Conservation (phyloP, 2,888 invertebrate genomes). For the Phyllotreta cruciferae region DNA sequence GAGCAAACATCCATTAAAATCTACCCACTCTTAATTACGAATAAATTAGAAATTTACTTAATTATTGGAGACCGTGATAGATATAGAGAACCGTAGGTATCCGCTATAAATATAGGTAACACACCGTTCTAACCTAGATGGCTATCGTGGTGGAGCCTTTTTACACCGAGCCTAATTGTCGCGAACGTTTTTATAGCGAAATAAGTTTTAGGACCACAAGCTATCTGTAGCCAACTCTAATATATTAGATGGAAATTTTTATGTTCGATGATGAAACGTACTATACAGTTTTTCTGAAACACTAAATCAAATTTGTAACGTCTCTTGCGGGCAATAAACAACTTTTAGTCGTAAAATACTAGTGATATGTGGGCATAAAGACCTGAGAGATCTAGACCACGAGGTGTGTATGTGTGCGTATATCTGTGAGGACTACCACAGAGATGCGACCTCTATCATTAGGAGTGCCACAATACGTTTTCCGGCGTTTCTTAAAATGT, state of each 20-base stretch:
- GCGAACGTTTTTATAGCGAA: too few relatives aligned
- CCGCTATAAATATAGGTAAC: conserved; percentile 16
- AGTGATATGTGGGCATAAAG: conserved; percentile 28
- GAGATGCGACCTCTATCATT: conserved; percentile 39
- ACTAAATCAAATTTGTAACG: conserved; percentile 16
- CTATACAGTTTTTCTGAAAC: conserved; percentile 13
- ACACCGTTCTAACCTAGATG: conserved; percentile 5
- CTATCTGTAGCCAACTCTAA: neutral
- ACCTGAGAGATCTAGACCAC: conserved; percentile 40
- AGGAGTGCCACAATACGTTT: conserved; percentile 12
- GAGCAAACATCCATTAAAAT: conserved; percentile 42
- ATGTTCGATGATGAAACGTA: conserved; percentile 1
- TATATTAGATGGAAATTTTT: neutral
- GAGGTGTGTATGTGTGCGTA: conserved; percentile 36
- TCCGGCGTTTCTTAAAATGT: too few relatives aligned
- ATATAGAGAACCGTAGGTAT: conserved; percentile 22
- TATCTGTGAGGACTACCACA: conserved; percentile 37
- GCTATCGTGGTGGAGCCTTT: too few relatives aligned
- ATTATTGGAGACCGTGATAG: conserved; percentile 26
- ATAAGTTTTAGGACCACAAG: neutral
- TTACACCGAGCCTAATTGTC: too few relatives aligned
- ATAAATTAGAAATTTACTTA: conserved; percentile 44
- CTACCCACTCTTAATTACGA: conserved; percentile 48
- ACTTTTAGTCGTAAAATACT: conserved; percentile 22
- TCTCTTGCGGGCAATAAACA: conserved; percentile 21